Conservation (phyloP, 2,888 invertebrate species). For the Agrochola lota region DNA sequence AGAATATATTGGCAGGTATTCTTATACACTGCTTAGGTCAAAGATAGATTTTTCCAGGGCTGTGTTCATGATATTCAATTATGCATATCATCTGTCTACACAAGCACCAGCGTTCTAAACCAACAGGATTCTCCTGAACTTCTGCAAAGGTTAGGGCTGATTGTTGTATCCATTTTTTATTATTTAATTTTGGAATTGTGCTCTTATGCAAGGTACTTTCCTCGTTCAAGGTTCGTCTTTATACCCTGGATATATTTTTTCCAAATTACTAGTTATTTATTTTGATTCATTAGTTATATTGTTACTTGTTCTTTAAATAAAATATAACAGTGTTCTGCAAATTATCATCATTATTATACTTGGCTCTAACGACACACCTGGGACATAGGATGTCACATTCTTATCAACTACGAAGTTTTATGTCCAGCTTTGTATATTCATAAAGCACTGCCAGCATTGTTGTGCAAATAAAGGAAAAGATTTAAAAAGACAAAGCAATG, state of each 20-base stretch:
- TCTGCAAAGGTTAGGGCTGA: conserved; percentile 8
- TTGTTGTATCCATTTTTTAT: conserved; percentile 25
- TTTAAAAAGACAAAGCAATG: conserved; percentile 54
- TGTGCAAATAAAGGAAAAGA: conserved; percentile 45
- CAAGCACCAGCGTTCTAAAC: background rate
- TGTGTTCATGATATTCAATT: conserved; percentile 26
- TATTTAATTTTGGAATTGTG: conserved; percentile 4
- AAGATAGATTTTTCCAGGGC: background rate
- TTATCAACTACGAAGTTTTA: conserved; percentile 35
- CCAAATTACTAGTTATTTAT: background rate
- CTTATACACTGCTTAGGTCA: background rate
- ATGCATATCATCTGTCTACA: conserved; percentile 25
- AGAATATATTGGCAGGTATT: background rate
- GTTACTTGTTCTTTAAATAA: background rate
- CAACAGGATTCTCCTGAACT: background rate
- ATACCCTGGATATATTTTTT: background rate
- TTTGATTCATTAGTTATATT: background rate
- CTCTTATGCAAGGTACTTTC: background rate
- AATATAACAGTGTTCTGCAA: background rate
- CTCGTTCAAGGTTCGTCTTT: background rate
- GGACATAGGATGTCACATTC: background rate
- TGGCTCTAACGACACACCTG: background rate
- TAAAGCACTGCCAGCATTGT: conserved; percentile 48
- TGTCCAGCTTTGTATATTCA: conserved; percentile 42
- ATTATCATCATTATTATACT: conserved; percentile 23